Conservation (phyloP, 1,140 invertebrate species). For the Conopomorpha cramerella region DNA sequence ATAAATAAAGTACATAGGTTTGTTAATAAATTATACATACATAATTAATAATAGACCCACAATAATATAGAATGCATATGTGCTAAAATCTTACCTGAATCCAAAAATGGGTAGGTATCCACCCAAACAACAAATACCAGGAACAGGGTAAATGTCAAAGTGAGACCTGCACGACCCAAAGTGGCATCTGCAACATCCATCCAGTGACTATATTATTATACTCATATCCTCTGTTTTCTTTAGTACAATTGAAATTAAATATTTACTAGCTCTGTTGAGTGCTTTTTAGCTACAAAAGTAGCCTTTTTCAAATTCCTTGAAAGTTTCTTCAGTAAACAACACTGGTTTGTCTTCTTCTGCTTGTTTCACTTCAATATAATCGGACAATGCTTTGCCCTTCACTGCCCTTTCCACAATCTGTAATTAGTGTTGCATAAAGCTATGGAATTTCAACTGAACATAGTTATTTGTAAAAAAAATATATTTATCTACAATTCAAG, state of each 20-base stretch:
- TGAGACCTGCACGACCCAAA: slow-evolving; percentile 64
- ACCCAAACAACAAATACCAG: slow-evolving; percentile 70
- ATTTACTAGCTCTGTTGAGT: too few relatives aligned
- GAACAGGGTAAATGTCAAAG: slow-evolving; percentile 60
- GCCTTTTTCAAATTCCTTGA: slow-evolving; percentile 55
- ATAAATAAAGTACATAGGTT: too few relatives aligned
- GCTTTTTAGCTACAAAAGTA: slow-evolving; percentile 44
- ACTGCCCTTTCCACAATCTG: slow-evolving; percentile 59
- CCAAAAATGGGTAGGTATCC: slow-evolving; percentile 70
- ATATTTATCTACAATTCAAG: too few relatives aligned
- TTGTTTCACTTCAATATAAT: slow-evolving; percentile 30
- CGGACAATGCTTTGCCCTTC: slow-evolving; percentile 43
- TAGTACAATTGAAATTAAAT: too few relatives aligned
- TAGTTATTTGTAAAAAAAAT: too few relatives aligned
- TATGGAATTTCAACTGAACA: too few relatives aligned
- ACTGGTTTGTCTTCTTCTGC: slow-evolving; percentile 47
- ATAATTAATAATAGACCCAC: background rate
- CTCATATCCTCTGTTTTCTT: too few relatives aligned
- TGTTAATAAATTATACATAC: too few relatives aligned
- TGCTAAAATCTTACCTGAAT: slow-evolving; percentile 46
- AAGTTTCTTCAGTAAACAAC: slow-evolving; percentile 58
- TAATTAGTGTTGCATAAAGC: slow-evolving; percentile 13
- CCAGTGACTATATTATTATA: background rate
- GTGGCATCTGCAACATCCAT: slow-evolving; percentile 19
- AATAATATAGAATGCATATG: too few relatives aligned